Conservation (phyloP, 2,113 vertebrate genomes). For the Chamaea fasciata region DNA sequence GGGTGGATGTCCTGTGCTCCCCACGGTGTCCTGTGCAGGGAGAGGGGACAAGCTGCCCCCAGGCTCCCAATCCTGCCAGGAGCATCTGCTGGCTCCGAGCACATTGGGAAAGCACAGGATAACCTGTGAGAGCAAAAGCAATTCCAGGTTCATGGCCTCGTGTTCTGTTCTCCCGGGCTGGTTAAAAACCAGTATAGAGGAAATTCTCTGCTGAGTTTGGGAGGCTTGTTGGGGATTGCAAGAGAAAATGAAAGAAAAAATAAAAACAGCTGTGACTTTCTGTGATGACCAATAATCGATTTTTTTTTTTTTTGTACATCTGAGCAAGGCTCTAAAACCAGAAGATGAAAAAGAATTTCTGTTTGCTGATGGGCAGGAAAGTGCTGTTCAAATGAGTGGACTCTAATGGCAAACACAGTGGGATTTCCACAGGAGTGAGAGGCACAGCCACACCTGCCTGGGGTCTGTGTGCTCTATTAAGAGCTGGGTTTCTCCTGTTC, state of each 20-base stretch:
- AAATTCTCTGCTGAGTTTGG: neutral
- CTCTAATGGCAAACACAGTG: neutral
- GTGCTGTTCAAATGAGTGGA: neutral
- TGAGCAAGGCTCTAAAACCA: neutral
- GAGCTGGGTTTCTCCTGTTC: neutral
- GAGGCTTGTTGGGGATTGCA: neutral
- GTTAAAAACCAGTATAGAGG: neutral
- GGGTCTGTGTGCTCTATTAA: accelerated
- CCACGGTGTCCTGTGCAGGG: accelerated
- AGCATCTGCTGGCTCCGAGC: neutral
- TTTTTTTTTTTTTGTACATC: neutral
- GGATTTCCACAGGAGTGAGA: neutral
- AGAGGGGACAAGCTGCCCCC: neutral
- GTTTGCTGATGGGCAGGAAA: neutral
- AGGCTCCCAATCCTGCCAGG: neutral
- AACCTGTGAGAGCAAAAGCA: neutral
- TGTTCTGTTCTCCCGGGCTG: neutral
- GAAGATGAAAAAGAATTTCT: neutral
- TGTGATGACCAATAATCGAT: neutral
- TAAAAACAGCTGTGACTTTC: neutral
- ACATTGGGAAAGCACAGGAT: neutral
- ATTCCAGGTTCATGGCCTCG: neutral
- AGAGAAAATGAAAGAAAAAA: neutral
- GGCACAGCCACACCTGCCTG: neutral
- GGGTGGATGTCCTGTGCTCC: neutral